phyloP scores from a whole-genome alignment of 92 coral and sea anemone genomes.

The Desmophyllum pertusum region DNA sequence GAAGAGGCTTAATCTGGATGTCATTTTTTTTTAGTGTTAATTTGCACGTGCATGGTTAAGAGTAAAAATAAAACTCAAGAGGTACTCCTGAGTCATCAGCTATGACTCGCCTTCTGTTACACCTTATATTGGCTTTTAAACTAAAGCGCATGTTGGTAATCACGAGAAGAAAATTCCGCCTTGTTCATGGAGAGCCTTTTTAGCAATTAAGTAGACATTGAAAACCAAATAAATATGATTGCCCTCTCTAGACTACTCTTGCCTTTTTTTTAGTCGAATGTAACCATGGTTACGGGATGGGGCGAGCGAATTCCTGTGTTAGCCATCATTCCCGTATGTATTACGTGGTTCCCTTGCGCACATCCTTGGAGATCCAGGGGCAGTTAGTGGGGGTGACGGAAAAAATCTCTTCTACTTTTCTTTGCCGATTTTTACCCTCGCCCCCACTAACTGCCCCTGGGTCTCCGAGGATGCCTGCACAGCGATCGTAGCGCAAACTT shows the following conservation, averaged over 20 bases:
- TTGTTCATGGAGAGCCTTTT: not conserved
- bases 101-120: not conserved
- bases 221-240: not conserved
- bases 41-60: not conserved
- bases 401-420: too few relatives aligned
- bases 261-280: not conserved
- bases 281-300: too few relatives aligned
- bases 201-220: not conserved
- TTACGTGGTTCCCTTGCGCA: too few relatives aligned
- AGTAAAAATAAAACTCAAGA: not conserved
- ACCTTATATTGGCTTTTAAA: not conserved
- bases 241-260: not conserved
- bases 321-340: too few relatives aligned
- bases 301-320: too few relatives aligned
- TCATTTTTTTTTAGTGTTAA: not conserved
- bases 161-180: not conserved
- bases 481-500: too few relatives aligned
- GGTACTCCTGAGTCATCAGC: not conserved
- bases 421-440: too few relatives aligned
- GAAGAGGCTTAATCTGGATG: not conserved
- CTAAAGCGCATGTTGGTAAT: not conserved
- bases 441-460: too few relatives aligned
- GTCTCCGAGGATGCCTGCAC: too few relatives aligned
- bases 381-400: too few relatives aligned
- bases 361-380: too few relatives aligned